Evolutionary conservation across 2,113 vertebrate species (phyloP).

Genomic region (Alaudala cheleensis): DNA sequence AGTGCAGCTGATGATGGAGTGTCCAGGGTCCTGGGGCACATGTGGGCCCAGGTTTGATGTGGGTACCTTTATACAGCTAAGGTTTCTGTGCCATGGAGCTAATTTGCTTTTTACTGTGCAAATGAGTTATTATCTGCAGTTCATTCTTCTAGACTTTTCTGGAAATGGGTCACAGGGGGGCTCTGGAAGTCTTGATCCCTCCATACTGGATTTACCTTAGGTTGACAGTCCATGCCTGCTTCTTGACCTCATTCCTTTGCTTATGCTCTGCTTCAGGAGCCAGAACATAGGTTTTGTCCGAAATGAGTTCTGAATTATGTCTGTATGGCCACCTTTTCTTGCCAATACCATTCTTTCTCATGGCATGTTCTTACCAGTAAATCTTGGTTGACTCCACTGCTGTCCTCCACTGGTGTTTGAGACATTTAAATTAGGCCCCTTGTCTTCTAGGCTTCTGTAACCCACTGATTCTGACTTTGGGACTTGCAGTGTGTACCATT

Average conservation of each 20-base stretch:
- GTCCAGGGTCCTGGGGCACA: neutral
- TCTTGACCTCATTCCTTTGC: neutral
- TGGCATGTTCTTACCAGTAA: neutral
- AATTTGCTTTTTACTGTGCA: neutral
- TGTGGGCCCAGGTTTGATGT: neutral
- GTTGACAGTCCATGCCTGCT: neutral
- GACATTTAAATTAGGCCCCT: neutral
- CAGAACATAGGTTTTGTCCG: neutral
- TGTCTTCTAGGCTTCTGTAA: neutral
- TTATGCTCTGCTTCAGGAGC: neutral
- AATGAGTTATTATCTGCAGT: neutral
- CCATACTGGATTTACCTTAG: too few species aligned
- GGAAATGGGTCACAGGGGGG: neutral
- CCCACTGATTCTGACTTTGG: neutral
- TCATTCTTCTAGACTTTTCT: neutral
- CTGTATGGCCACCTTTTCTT: neutral
- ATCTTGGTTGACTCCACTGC: neutral
- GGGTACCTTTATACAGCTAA: neutral
- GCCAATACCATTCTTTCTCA: neutral
- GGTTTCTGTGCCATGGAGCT: fast-evolving
- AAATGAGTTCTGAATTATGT: neutral
- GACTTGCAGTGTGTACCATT: neutral
- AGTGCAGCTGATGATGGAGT: neutral
- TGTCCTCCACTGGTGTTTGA: neutral
- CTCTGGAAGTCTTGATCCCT: neutral